Base-by-base conservation (phyloP, 2,113 vertebrate genomes). In the Aphelocoma coerulescens region DNA sequence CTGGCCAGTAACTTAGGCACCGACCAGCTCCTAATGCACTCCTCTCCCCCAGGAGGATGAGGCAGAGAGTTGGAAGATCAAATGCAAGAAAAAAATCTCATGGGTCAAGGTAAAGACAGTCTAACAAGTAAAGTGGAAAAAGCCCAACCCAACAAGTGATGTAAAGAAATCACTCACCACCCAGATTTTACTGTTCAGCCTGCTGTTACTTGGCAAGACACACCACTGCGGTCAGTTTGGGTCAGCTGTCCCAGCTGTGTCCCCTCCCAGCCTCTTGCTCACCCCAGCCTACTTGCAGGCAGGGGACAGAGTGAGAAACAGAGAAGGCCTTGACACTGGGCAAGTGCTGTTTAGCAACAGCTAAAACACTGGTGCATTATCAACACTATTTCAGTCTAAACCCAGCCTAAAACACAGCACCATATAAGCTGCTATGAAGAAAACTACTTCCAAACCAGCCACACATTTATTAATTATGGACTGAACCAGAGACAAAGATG, bases 1-100 rank as follows among this genome's bases (percentile, higher is more conserved):
- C 67, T 54, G 54, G 39, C 22, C 68, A 76, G 28, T 30, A 57
- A 37, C 13, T 43, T 58, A 82, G 37, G 37, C 13, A 86, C 3
- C 0, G 0, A 66, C 8, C 43, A 75, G 48, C 49, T 73, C 17
- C 49, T 61, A 37, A 51, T 1, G 10, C 17, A n/a, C 5, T 49
- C 6, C 11, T 33, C 26, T 75, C 51, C 22, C 57, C 39, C 23
- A 55, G 46, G 28, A 75, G 26, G 17, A 21, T 30, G 7, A 33
- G 15, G 18, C 28, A 63, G 22, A 76, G 4, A 84, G 76, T 0
- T 3, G 0, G 18, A 89, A 76, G 67, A 76, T 3, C 27, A 55
- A 88, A 77, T 19, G 20, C 33, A 89, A 39, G 26, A 43, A 89
- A 65, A 59, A 61, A 18, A 16, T 21, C 13, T 77, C 17, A 51